These are phyloP conservation scores for Myocastor coypus DNA, from an alignment of 2,113 vertebrate species.

Conservation along the genomic window DNA sequence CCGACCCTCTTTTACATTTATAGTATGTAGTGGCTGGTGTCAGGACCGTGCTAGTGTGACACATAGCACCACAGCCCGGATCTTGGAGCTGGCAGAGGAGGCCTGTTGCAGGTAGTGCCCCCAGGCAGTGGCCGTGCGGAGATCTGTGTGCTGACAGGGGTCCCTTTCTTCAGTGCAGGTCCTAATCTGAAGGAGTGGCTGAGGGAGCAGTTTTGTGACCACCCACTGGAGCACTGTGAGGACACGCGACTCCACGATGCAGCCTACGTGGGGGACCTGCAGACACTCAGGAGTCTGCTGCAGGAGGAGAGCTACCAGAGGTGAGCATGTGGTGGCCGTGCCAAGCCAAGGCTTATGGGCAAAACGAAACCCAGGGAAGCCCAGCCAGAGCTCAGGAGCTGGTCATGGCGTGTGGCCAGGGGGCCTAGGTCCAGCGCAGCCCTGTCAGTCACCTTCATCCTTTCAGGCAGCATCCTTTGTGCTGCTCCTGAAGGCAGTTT, in stretches of 20 bases:
- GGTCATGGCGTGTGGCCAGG: neutral
- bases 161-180: slow-evolving; percentile 88
- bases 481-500: neutral
- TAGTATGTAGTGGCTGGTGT: neutral
- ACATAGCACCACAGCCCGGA: too few species aligned
- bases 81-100: neutral
- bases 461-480: neutral
- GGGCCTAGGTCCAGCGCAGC: neutral
- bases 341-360: rapidly evolving
- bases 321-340: slow-evolving; percentile 77
- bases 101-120: rapidly evolving
- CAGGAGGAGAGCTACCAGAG: slow-evolving; percentile 93
- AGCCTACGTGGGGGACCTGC: slow-evolving; percentile 94
- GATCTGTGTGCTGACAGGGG: neutral
- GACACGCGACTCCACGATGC: slow-evolving; percentile 95
- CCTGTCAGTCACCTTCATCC: neutral
- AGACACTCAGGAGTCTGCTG: slow-evolving; percentile 91
- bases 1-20: neutral
- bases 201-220: slow-evolving; percentile 95
- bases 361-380: rapidly evolving
- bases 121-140: rapidly evolving
- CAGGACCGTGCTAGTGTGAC: neutral
- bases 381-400: neutral
- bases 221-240: slow-evolving; percentile 92
- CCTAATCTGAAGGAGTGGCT: slow-evolving; percentile 96